These are phyloP conservation scores for Hydropsyche tenuis DNA, from an alignment of 1,140 invertebrate genomes.

Conservation along the genomic window DNA sequence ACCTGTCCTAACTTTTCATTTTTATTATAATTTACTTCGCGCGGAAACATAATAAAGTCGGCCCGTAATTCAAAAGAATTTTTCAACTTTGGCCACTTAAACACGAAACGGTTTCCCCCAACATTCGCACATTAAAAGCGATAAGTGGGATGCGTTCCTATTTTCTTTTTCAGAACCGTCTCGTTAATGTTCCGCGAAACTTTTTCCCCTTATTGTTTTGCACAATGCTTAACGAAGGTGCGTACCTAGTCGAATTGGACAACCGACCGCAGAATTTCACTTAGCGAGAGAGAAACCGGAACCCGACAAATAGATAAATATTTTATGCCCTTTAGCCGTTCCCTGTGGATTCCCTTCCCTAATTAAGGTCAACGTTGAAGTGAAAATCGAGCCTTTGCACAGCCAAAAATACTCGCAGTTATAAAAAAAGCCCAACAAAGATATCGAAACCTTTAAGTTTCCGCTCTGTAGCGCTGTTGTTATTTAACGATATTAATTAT, in stretches of 20 bases:
- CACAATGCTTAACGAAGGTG: no score
- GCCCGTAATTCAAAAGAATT: constrained; percentile 20
- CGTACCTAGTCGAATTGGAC: constrained; percentile 13
- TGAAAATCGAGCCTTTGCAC: constrained; percentile 15
- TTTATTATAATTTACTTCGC: constrained; percentile 25
- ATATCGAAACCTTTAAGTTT: constrained; percentile 28
- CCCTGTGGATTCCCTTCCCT: constrained; percentile 10
- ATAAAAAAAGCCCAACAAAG: constrained; percentile 10
- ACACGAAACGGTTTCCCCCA: neutral
- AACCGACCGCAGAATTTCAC: neutral
- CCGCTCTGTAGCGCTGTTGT: constrained; percentile 16
- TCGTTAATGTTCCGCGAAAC: neutral
- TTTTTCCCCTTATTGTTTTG: neutral
- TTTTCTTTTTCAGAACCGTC: neutral
- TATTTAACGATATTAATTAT: constrained; percentile 21
- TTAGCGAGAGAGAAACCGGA: constrained; percentile 2
- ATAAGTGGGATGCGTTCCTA: constrained; percentile 1
- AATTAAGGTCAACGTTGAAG: constrained; percentile 19
- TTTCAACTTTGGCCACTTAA: neutral
- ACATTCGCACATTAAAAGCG: constrained; percentile 2
- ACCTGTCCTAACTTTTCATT: constrained; percentile 27
- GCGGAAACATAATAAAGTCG: constrained; percentile 17
- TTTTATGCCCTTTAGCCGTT: neutral
- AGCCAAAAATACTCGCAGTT: constrained; percentile 1
- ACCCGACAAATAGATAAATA: constrained; percentile 23